Conservation (phyloP, 2,888 invertebrate genomes). For the Pasiphila rectangulata region DNA sequence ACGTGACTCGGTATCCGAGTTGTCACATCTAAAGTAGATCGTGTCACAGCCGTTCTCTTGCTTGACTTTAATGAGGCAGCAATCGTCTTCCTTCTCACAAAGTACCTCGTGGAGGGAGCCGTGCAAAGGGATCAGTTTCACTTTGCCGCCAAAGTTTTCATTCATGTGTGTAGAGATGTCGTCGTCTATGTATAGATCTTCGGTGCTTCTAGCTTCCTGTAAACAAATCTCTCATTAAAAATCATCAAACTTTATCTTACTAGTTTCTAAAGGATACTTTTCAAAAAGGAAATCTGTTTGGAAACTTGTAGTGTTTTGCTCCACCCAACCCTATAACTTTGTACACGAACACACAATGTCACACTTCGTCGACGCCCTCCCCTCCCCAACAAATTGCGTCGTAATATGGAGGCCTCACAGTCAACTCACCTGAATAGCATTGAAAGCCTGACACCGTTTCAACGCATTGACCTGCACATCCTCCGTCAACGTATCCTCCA, state of each 20-base stretch:
- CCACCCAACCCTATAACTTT: too few relatives aligned
- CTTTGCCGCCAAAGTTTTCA: constrained; percentile 68
- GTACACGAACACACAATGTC: too few relatives aligned
- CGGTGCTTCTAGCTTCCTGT: constrained; percentile 78
- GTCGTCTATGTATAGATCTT: constrained; percentile 80
- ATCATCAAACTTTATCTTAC: too few relatives aligned
- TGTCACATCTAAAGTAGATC: constrained; percentile 68
- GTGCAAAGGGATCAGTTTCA: constrained; percentile 68
- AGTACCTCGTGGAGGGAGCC: constrained; percentile 73
- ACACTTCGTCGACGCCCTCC: too few relatives aligned
- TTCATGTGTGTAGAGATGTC: constrained; percentile 73
- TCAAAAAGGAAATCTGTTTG: too few relatives aligned
- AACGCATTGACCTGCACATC: constrained; percentile 59
- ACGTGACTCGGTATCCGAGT: constrained; percentile 61
- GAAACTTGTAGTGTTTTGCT: too few relatives aligned
- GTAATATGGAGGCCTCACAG: too few relatives aligned
- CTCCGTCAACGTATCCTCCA: constrained; percentile 57
- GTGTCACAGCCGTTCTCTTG: constrained; percentile 73
- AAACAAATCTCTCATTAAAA: constrained; percentile 1
- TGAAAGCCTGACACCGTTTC: constrained; percentile 76
- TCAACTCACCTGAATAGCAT: constrained; percentile 69
- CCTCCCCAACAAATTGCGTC: too few relatives aligned
- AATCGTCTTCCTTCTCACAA: constrained; percentile 72
- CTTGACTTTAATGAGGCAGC: constrained; percentile 72
- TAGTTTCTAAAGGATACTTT: too few relatives aligned